Evolutionary conservation across 2,113 vertebrate species (phyloP), one percentile per base, ranked within the genome.

Genomic region (Camelus dromedarius): DNA sequence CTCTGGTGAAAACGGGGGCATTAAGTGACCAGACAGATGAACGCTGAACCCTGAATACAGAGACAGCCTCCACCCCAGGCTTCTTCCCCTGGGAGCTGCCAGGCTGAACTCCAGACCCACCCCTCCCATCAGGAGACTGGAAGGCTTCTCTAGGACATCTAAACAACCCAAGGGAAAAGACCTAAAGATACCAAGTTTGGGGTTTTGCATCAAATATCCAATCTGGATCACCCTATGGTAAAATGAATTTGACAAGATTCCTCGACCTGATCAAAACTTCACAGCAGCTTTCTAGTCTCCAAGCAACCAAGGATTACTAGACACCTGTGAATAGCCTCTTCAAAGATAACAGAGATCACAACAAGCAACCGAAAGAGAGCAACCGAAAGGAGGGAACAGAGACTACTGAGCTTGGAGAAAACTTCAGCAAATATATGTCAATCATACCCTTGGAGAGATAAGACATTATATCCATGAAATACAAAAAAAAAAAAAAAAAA

Each of bases 261-360:
- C 81, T 22, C 35, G 70, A 46, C 70, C 52, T 75, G 24, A n/a
- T 77, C 46, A 67, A 62, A 91, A 38, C 46, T 96, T 66, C 66
- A 28, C 8, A 19, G 69, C 42, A 86, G 56, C 18, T 95, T 86
- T 86, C 50, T 69, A 76, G 77, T 83, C 82, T 50, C 87, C 92
- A 93, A 89, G 72, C n/a, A 97, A 95, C 79, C 42, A 81, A 62
- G 28, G 69, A 80, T 96, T 95, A 93, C 15, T 60, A 87, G 38
- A 70, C 48, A 88, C 67, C 58, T 83, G 67, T 96, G 86, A 94
- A 89, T 93, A 96, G 54, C 24, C 32, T 91, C 84, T 79, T 76
- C 35, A 54, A 92, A 75, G 22, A 93, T 10, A 38, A 93, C 32
- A 89, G 77, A 70, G 30, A 75, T 89, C 50, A 87, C 95, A 90